Conservation (phyloP, 2,113 vertebrate species). For the Lamprologus speciosus region DNA sequence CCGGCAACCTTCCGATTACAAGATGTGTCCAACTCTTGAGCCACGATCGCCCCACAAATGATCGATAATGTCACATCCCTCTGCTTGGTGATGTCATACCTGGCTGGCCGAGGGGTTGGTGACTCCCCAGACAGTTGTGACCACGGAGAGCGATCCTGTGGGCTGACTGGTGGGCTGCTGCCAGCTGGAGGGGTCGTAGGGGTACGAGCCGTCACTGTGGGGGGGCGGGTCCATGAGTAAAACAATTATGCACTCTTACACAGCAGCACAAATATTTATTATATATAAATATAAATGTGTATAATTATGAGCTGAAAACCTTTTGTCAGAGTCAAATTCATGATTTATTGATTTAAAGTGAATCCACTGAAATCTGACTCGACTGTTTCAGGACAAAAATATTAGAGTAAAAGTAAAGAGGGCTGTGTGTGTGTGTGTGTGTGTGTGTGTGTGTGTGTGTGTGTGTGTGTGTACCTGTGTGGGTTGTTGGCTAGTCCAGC, state of each 20-base stretch:
- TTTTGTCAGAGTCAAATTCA: no score
- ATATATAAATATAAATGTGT: no score
- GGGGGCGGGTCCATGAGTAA: background rate
- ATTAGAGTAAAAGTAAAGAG: no score
- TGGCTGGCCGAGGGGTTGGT: constrained; percentile 87
- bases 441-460: no score
- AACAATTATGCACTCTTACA: background rate
- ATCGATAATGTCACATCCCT: background rate
- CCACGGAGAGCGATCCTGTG: constrained; percentile 86
- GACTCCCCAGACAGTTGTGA: constrained; percentile 93
- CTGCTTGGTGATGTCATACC: constrained; percentile 59
- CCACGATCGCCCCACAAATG: background rate
- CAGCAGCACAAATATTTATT: background rate
- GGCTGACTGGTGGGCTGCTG: constrained; percentile 86
- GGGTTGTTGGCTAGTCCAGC: no score
- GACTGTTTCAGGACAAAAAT: no score
- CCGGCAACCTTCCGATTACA: accelerated
- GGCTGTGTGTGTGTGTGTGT: no score
- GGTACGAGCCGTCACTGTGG: constrained; percentile 61
- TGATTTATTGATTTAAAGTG: no score
- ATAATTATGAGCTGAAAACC: no score
- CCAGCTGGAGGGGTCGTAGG: constrained; percentile 68
- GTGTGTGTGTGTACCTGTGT: no score
- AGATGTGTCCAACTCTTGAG: background rate
- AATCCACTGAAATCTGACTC: no score